Percentiles rank a stretch among this genome's conserved stretches.
Evolutionary conservation across 2,113 vertebrate species (phyloP).

Genomic region (Silurus meridionalis): DNA sequence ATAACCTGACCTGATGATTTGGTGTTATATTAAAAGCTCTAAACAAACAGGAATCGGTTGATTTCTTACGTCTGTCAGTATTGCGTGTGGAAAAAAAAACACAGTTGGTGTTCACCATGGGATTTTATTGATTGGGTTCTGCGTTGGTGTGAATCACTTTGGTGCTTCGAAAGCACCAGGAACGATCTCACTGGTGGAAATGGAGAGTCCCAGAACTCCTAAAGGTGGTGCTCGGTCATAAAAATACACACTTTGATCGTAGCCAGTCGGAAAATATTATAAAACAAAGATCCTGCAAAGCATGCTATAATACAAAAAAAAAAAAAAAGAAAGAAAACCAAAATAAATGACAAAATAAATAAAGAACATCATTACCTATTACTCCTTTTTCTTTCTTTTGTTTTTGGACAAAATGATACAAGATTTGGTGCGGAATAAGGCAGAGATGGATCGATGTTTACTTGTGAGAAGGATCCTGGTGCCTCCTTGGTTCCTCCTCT

Average conservation of each 20-base stretch:
- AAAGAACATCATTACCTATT: slow-evolving; percentile 56
- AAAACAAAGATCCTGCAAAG: slow-evolving; percentile 60
- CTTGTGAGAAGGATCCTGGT: slow-evolving; percentile 40
- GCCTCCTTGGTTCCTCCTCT: slow-evolving; percentile 35
- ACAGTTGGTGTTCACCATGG: slow-evolving; percentile 47
- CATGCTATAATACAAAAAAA: slow-evolving; percentile 63
- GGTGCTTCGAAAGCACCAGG: slow-evolving; percentile 58
- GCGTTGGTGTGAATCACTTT: slow-evolving; percentile 54
- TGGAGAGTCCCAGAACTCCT: slow-evolving; percentile 62
- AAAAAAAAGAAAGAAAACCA: slow-evolving; percentile 38
- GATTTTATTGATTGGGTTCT: slow-evolving; percentile 56
- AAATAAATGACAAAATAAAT: slow-evolving; percentile 56
- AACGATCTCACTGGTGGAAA: slow-evolving; percentile 54
- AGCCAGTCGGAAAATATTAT: slow-evolving; percentile 56
- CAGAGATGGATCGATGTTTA: slow-evolving; percentile 59
- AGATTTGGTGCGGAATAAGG: slow-evolving; percentile 56
- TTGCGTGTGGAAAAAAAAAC: slow-evolving; percentile 21
- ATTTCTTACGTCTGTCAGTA: not conserved
- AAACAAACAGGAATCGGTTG: not conserved
- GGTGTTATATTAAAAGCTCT: not conserved
- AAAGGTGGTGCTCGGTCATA: slow-evolving; percentile 53
- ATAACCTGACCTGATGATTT: too few relatives aligned
- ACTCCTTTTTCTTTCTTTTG: slow-evolving; percentile 43
- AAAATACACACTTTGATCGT: slow-evolving; percentile 61
- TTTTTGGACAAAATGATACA: slow-evolving; percentile 50